A percentile compares a stretch with the other conserved stretches of the same genome.
phyloP scores from a whole-genome alignment of 92 coral and sea anemone species.

The Epizoanthus rinbou region DNA sequence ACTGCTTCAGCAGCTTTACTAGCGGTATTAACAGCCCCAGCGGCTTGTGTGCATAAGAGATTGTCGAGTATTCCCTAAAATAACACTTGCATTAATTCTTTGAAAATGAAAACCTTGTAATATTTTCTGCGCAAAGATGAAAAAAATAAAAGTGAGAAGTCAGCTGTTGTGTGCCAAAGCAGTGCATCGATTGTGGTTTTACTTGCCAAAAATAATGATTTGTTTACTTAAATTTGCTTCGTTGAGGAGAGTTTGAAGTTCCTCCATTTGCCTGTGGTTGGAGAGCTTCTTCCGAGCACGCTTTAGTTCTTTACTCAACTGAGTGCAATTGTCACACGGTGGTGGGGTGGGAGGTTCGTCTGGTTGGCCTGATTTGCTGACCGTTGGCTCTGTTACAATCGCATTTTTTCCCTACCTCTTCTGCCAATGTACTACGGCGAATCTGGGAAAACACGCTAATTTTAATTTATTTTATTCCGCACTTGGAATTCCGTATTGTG shows the following conservation, averaged over 20 bases:
- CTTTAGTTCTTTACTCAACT: not conserved
- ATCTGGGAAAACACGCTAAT: constrained; percentile 26
- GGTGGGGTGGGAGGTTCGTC: not conserved
- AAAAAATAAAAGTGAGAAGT: no score
- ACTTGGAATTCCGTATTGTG: constrained; percentile 31
- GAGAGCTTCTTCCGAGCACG: constrained; percentile 5
- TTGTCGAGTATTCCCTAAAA: no score
- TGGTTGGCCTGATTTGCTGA: constrained; percentile 8
- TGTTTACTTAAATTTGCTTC: constrained; percentile 9
- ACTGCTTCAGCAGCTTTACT: no score
- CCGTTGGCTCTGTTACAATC: constrained; percentile 24
- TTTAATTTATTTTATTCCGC: constrained; percentile 16
- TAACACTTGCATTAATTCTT: no score
- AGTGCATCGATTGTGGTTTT: not conserved
- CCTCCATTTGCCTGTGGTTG: constrained; percentile 3
- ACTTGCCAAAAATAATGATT: constrained; percentile 2
- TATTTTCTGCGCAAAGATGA: no score
- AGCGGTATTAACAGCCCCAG: no score
- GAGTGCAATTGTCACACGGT: constrained; percentile 7
- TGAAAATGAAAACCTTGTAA: no score
- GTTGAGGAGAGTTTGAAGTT: constrained; percentile 10
- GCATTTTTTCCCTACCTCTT: constrained; percentile 26
- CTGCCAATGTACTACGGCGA: constrained; percentile 32
- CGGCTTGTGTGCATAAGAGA: no score
- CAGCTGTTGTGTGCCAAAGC: not conserved